Evolutionary conservation across 2,113 vertebrate species (phyloP), one percentile per base, ranked within the genome.

Genomic region (Ophthalmotilapia sp.): DNA sequence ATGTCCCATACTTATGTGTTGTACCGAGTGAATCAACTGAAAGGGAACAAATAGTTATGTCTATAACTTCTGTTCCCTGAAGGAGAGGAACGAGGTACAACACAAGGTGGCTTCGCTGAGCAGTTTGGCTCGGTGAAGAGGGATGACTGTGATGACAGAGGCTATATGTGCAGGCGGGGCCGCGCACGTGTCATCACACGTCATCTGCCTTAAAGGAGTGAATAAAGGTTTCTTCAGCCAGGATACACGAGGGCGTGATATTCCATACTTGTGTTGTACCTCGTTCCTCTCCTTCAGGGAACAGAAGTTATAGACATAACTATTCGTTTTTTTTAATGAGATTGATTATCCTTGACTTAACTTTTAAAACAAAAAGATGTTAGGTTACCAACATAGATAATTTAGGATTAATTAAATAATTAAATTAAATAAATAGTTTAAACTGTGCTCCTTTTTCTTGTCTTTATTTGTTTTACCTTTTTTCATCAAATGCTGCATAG

Each of bases 261-360:
- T 55, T 11, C 53, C 21, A 23, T 23, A 23, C 21, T 55, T 23
- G 21, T 55, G 3, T 23, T 55, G 53, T 55, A 23, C 21, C 54
- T 56, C 6, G 2, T 14, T 56, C 21, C 54, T 56, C 54, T 26
- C 54, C 12, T 56, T 56, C 54, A 56, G 54, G 54, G 21, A 56
- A 56, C 23, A 26, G 54, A 56, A 56, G 21, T 56, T 56, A 56
- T 14, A 56, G 3, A 56, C 21, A 56, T 56, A 56, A 56, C 54
- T 56, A 56, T 26, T 56, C 0, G 1, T 0, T 1, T 6, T 60
- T 60, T 31, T 60, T 1, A 1, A 6, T 33, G 15, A 60, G 29
- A 60, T 33, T 17, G 29, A 60, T 60, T 3, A 33, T 60, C 29
- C 29, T 60, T 60, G 56, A 10, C 56, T 60, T 60, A 33, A 60